A percentile compares a stretch with the other conserved stretches of the same genome.
These are phyloP conservation scores for Dendrocincla fuliginosa DNA, from an alignment of 2,797 vertebrate species.

Conservation along the genomic window DNA sequence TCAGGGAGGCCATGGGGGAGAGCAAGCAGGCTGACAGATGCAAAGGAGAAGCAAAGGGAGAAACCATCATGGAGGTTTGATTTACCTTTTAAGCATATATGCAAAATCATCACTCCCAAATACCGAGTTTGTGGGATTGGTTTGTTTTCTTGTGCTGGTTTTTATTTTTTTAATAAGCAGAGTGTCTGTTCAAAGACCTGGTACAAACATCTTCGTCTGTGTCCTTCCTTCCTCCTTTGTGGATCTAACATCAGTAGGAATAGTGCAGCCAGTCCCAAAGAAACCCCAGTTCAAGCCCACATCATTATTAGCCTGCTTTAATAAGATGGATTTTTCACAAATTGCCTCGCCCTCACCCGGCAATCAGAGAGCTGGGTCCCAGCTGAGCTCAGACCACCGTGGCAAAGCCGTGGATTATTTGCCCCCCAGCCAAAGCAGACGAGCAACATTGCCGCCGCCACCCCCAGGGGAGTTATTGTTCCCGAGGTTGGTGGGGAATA, in stretches of 20 bases:
- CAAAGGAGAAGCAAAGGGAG: not conserved
- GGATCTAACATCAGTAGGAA: not conserved
- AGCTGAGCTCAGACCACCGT: not conserved
- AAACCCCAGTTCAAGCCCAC: not conserved
- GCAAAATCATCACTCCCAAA: not conserved
- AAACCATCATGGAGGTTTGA: constrained; percentile 37
- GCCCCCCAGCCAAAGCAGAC: not conserved
- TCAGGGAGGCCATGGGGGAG: not conserved
- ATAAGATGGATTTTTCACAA: not conserved
- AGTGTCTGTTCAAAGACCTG: not conserved
- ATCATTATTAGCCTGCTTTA: not conserved
- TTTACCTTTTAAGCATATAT: constrained; percentile 2
- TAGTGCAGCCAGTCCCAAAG: not conserved
- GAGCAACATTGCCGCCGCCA: not conserved
- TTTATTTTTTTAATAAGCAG: not conserved
- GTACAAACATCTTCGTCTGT: not conserved
- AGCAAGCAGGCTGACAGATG: not conserved
- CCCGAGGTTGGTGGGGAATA: not conserved
- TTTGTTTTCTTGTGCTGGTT: not conserved
- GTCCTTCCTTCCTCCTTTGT: constrained; percentile 40
- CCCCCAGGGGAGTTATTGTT: constrained; percentile 33
- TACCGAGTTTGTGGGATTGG: not conserved
- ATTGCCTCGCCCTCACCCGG: rapidly evolving
- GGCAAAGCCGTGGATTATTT: not conserved
- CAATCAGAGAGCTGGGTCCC: not conserved